phyloP scores from a whole-genome alignment of 2,113 vertebrate genomes.

The Pholis gunnellus region DNA sequence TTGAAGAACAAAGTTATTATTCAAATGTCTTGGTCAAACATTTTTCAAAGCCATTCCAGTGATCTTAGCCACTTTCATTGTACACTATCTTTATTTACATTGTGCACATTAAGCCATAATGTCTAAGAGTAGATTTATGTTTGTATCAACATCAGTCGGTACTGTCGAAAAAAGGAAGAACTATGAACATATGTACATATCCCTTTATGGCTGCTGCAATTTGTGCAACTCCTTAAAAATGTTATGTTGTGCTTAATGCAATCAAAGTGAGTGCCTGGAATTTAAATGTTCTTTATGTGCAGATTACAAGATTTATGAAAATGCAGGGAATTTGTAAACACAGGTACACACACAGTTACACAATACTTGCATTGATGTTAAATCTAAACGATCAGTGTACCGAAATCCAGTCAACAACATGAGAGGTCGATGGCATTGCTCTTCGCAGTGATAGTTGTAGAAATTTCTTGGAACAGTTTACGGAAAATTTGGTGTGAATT shows the following conservation, averaged over 20 bases:
- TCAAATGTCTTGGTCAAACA: conserved; percentile 70
- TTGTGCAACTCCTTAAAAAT: conserved; percentile 88
- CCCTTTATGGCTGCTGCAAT: conserved; percentile 87
- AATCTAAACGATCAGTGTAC: conserved; percentile 53
- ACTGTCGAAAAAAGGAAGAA: conserved; percentile 78
- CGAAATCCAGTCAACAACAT: conserved; percentile 59
- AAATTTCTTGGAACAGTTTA: conserved; percentile 55
- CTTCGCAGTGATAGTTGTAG: conserved; percentile 53
- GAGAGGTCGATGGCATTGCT: conserved; percentile 59
- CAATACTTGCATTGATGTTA: conserved; percentile 70
- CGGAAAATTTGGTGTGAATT: conserved; percentile 62
- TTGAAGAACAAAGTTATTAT: conserved; percentile 80
- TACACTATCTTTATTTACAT: conserved; percentile 65
- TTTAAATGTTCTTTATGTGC: conserved; percentile 81
- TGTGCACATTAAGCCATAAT: conserved; percentile 78
- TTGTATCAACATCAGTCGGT: conserved; percentile 76
- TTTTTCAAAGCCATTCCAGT: conserved; percentile 74
- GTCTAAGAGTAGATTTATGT: conserved; percentile 69
- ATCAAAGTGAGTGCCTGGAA: conserved; percentile 90
- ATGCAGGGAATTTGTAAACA: conserved; percentile 88
- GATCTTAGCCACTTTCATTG: conserved; percentile 69
- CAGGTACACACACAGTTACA: conserved; percentile 75
- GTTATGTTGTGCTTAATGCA: conserved; percentile 89
- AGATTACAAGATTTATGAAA: conserved; percentile 82
- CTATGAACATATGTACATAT: conserved; percentile 83